These are phyloP conservation scores for Notarius quadriscutis DNA, from an alignment of 2,113 vertebrate genomes.

Conservation along the genomic window DNA sequence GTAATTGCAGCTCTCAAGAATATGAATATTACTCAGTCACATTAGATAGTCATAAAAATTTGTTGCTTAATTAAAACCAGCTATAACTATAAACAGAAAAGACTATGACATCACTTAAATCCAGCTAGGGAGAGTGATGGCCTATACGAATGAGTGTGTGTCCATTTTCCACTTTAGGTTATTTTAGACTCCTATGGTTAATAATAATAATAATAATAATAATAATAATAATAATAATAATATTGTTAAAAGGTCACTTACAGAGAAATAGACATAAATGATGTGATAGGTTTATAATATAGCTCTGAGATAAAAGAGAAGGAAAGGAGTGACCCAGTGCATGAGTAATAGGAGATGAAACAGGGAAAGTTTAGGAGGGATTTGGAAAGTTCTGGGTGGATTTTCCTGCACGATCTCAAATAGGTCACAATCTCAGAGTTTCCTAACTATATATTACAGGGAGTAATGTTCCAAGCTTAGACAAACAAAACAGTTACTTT, in stretches of 20 bases:
- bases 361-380: conserved; percentile 16
- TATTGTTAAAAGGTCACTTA: background rate
- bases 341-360: conserved; percentile 32
- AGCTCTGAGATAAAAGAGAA: conserved; percentile 25
- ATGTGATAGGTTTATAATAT: background rate
- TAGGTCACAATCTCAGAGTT: background rate
- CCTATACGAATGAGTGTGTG: background rate
- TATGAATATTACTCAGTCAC: background rate
- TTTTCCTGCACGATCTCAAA: conserved; percentile 42
- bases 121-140: no score
- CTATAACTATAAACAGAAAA: background rate
- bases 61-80: background rate
- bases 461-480: background rate
- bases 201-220: no score
- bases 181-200: background rate
- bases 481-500: background rate
- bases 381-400: conserved; percentile 49
- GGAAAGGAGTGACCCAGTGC: conserved; percentile 37
- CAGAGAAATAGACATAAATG: background rate
- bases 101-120: background rate
- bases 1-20: background rate
- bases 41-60: background rate
- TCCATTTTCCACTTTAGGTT: background rate
- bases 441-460: background rate
- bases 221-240: background rate